A percentile compares a stretch with the other conserved stretches of the same genome.
These are phyloP conservation scores for Scotopteryx bipunctaria DNA, from an alignment of 2,888 invertebrate genomes.

Conservation along the genomic window DNA sequence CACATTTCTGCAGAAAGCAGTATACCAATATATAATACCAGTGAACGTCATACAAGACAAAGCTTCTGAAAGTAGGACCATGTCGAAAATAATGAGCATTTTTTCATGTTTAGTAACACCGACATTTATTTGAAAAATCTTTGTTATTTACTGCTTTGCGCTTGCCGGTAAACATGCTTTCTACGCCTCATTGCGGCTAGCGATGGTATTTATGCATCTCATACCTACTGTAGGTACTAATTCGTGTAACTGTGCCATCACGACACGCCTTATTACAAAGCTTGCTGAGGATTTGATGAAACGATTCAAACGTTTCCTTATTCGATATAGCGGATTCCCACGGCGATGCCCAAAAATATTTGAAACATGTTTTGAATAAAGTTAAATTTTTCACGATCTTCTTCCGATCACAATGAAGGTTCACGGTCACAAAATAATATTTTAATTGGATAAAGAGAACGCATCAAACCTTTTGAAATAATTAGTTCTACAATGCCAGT, in stretches of 20 bases:
- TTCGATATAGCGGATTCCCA: conserved; percentile 32
- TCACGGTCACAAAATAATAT: conserved; percentile 63
- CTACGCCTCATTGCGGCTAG: neutral
- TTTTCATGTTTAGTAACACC: too few species aligned
- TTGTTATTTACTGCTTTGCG: too few species aligned
- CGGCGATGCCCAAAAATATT: conserved; percentile 30
- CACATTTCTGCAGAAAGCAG: neutral
- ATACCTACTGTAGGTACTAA: conserved; percentile 31
- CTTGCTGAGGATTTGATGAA: conserved; percentile 38
- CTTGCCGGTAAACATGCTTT: neutral
- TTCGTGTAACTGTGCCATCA: conserved; percentile 40
- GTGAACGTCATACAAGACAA: too few species aligned
- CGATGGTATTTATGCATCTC: neutral
- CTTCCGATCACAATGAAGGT: conserved; percentile 56
- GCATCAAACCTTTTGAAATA: conserved; percentile 63
- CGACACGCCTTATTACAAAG: conserved; percentile 41
- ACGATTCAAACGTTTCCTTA: conserved; percentile 37
- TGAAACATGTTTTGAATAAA: conserved; percentile 29
- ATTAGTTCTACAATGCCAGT: conserved; percentile 56
- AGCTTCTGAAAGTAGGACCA: too few species aligned
- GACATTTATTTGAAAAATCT: too few species aligned
- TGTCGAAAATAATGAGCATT: too few species aligned
- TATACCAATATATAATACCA: neutral
- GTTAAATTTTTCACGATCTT: conserved; percentile 22
- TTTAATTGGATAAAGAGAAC: conserved; percentile 67